Evolutionary conservation across 2,888 invertebrate species (phyloP).

Genomic region (Trachelus tabidus): DNA sequence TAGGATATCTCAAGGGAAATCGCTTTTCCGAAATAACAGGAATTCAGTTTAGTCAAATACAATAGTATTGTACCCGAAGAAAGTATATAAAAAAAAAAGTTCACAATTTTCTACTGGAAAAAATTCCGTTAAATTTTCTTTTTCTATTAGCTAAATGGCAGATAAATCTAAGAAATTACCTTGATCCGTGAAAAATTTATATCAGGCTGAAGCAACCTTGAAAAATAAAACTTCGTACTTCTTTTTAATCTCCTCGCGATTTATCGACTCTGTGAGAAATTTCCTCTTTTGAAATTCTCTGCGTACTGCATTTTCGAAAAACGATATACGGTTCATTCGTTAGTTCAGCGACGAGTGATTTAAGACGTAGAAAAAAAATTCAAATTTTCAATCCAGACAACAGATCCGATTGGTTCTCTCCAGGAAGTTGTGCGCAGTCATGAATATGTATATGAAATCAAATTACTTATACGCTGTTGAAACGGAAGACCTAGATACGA

Average conservation of each 20-base stretch:
- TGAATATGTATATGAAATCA: not conserved
- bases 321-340: not conserved
- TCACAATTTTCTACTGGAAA: not conserved
- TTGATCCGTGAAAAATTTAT: slow-evolving; percentile 29
- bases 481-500: not conserved
- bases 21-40: not conserved
- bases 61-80: not conserved
- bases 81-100: not conserved
- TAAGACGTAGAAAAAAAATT: not conserved
- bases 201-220: not conserved
- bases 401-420: not conserved
- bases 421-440: not conserved
- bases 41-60: not conserved
- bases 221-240: not conserved
- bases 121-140: slow-evolving; percentile 40
- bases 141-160: slow-evolving; percentile 43
- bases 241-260: not conserved
- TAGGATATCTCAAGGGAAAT: not conserved
- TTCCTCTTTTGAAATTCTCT: not conserved
- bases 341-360: not conserved
- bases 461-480: not conserved
- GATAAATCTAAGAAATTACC: slow-evolving; percentile 44
- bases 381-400: not conserved
- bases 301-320: not conserved
- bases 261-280: not conserved